Percentiles rank a stretch among this genome's conserved stretches.
Evolutionary conservation across 2,888 invertebrate genomes (phyloP).

Genomic region (Mesodorylaimus sp.): DNA sequence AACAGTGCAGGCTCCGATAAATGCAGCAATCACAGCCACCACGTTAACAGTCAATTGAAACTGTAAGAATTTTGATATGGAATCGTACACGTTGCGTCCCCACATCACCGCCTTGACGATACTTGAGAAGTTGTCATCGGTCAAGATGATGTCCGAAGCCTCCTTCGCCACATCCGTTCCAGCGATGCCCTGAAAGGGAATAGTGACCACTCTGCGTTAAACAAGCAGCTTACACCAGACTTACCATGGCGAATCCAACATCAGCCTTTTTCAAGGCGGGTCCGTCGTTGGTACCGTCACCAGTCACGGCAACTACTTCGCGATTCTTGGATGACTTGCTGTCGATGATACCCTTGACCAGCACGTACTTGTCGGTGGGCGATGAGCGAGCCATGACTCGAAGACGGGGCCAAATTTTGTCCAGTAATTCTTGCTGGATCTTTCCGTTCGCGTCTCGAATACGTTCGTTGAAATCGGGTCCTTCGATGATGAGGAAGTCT

Average conservation of each 20-base stretch:
- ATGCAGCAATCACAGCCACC: constrained; percentile 39
- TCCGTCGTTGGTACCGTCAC: constrained; percentile 94
- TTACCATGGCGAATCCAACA: constrained; percentile 93
- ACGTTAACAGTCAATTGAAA: constrained; percentile 40
- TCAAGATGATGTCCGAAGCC: constrained; percentile 40
- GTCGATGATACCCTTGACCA: constrained; percentile 97
- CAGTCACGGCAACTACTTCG: constrained; percentile 95
- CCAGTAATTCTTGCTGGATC: constrained; percentile 71
- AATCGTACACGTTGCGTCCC: constrained; percentile 40
- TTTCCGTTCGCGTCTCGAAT: constrained; percentile 17
- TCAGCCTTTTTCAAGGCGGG: constrained; percentile 94
- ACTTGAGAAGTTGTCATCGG: constrained; percentile 39
- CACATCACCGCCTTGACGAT: constrained; percentile 42
- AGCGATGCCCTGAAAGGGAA: constrained; percentile 21
- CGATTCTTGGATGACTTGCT: constrained; percentile 67
- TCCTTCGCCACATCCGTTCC: constrained; percentile 41
- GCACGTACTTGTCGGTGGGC: constrained; percentile 88
- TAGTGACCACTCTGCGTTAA: neutral
- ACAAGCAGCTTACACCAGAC: neutral
- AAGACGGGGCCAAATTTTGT: constrained; percentile 90
- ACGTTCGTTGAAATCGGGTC: constrained; percentile 85
- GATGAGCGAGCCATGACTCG: constrained; percentile 89
- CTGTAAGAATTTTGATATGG: constrained; percentile 40
- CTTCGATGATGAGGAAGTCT: constrained; percentile 85
- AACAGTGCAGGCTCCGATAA: constrained; percentile 39